A percentile compares a stretch with the other conserved stretches of the same genome.
Conservation (phyloP, 2,113 vertebrate species). For the Xiphophorus maculatus region DNA sequence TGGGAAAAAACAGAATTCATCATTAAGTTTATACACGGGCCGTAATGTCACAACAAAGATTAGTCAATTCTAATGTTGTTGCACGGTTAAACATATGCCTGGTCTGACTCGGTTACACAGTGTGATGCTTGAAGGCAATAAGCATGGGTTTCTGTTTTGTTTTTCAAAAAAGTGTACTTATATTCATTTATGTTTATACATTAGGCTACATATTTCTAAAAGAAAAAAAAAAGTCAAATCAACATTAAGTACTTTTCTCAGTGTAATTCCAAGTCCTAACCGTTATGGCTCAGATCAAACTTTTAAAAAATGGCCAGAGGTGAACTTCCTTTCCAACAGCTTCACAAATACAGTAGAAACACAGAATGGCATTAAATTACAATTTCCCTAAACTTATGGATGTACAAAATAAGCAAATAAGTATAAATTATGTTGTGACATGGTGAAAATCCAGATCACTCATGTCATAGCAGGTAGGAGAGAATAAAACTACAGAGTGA, state of each 20-base stretch:
- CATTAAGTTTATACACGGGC: slow-evolving; percentile 75
- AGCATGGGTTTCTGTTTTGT: slow-evolving; percentile 7
- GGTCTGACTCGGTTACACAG: slow-evolving; percentile 26
- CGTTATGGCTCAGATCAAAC: not conserved
- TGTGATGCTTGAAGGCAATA: slow-evolving; percentile 22
- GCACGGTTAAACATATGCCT: slow-evolving; percentile 51
- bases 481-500: no score
- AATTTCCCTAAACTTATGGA: no score
- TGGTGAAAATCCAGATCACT: no score
- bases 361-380: no score
- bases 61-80: slow-evolving; percentile 75
- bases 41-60: slow-evolving; percentile 78
- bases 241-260: not conserved
- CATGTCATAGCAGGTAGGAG: no score
- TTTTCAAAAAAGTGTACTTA: not conserved
- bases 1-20: slow-evolving; percentile 78
- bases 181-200: not conserved
- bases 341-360: no score
- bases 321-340: no score
- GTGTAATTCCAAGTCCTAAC: not conserved
- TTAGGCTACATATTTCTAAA: not conserved
- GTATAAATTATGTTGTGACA: no score
- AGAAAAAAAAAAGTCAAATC: not conserved
- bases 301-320: no score
- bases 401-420: no score